phyloP scores from a whole-genome alignment of 2,113 vertebrate genomes.

The Indri indri region DNA sequence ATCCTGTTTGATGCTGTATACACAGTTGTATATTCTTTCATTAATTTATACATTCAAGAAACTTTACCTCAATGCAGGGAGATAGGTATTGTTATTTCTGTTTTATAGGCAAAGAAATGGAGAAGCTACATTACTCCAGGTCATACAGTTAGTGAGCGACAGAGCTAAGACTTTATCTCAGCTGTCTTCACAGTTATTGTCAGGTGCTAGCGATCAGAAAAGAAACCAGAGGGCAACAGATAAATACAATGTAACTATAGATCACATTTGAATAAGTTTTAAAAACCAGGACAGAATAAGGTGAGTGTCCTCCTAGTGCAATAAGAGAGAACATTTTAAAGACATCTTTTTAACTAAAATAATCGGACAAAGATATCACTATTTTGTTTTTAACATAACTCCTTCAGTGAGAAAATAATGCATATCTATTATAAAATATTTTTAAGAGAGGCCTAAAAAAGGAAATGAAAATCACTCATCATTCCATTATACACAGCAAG shows the following conservation, averaged over 20 bases:
- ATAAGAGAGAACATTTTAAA: not conserved
- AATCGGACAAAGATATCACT: not conserved
- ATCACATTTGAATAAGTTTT: not conserved
- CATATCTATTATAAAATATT: not conserved
- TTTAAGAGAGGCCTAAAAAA: not conserved
- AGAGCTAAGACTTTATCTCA: not conserved
- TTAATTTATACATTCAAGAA: not conserved
- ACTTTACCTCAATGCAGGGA: not conserved
- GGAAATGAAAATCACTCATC: not conserved
- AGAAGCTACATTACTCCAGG: not conserved
- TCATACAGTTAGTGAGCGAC: not conserved
- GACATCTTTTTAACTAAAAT: not conserved
- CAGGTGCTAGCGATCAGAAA: not conserved
- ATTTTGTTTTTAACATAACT: not conserved
- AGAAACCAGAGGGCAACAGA: not conserved
- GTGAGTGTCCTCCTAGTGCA: not conserved
- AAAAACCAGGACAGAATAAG: not conserved
- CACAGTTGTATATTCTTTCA: not conserved
- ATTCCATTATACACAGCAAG: not conserved
- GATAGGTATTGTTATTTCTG: not conserved
- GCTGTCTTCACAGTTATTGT: not conserved
- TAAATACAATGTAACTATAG: not conserved
- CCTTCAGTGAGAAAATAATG: not conserved
- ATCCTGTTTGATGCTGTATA: not conserved
- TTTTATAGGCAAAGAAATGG: not conserved